Evolutionary conservation across 2,888 invertebrate genomes (phyloP).

Genomic region (Athrips mouffetella): DNA sequence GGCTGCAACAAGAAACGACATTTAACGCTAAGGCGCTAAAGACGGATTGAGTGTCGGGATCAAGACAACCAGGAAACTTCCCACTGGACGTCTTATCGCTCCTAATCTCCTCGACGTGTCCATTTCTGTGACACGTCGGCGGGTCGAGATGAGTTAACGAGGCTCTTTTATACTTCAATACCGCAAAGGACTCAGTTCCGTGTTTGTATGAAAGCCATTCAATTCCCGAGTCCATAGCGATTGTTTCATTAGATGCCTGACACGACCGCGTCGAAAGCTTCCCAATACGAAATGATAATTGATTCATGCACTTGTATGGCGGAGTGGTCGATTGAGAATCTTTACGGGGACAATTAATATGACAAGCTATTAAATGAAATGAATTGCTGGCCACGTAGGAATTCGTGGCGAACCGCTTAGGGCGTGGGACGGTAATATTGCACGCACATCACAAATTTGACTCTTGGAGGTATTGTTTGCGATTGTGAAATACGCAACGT

Average conservation of each 20-base stretch:
- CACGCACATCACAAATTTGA: slow-evolving; percentile 30
- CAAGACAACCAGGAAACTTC: slow-evolving; percentile 52
- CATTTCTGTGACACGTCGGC: slow-evolving; percentile 43
- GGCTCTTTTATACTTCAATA: not conserved
- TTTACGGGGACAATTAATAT: slow-evolving; percentile 45
- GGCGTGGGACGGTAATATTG: slow-evolving; percentile 30
- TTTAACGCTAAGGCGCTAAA: slow-evolving; percentile 34
- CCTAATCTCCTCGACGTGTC: slow-evolving; percentile 45
- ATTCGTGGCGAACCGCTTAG: slow-evolving; percentile 33
- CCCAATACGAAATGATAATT: slow-evolving; percentile 50
- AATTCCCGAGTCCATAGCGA: slow-evolving; percentile 29
- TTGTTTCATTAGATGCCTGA: slow-evolving; percentile 45
- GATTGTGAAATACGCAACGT: not conserved
- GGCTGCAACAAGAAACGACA: slow-evolving; percentile 78
- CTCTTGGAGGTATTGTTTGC: slow-evolving; percentile 25
- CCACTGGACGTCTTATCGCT: slow-evolving; percentile 41
- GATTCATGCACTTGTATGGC: slow-evolving; percentile 48
- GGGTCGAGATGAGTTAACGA: slow-evolving; percentile 39
- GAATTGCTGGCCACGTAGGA: slow-evolving; percentile 57
- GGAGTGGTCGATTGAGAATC: slow-evolving; percentile 40
- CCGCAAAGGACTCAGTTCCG: not conserved
- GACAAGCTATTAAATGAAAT: slow-evolving; percentile 60
- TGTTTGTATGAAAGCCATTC: not conserved
- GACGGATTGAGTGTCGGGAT: not conserved
- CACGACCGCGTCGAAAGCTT: slow-evolving; percentile 39